These are phyloP conservation scores for Monochamus saltuarius DNA, from an alignment of 1,140 invertebrate genomes.

Conservation along the genomic window DNA sequence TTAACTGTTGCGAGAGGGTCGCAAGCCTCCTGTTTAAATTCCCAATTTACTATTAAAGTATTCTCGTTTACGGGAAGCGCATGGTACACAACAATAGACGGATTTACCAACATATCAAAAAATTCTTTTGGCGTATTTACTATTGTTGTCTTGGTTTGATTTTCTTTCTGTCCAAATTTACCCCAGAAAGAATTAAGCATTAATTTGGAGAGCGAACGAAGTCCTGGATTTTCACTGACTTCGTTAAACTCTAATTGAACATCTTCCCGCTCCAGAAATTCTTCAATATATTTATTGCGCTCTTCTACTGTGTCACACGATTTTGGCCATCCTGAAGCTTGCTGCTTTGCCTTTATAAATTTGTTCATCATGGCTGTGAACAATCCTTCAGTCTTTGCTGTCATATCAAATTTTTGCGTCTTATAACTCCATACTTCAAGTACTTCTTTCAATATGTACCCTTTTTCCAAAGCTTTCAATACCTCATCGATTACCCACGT, in stretches of 20 bases:
- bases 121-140: slow-evolving; percentile 11
- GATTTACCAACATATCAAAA: slow-evolving; percentile 14
- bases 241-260: slow-evolving; percentile 46
- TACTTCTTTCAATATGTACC: slow-evolving; percentile 42
- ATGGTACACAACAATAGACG: slow-evolving; percentile 8
- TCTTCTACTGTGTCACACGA: slow-evolving; percentile 38
- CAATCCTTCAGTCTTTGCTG: slow-evolving; percentile 35
- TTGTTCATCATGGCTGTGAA: slow-evolving; percentile 44
- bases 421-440: slow-evolving; percentile 51
- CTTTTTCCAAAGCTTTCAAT: slow-evolving; percentile 36
- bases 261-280: slow-evolving; percentile 46
- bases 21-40: too few relatives aligned
- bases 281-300: slow-evolving; percentile 45
- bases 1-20: too few relatives aligned
- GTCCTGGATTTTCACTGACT: slow-evolving; percentile 48
- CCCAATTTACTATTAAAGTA: slow-evolving; percentile 12
- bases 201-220: slow-evolving; percentile 44
- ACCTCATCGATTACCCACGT: slow-evolving; percentile 51
- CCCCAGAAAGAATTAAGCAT: slow-evolving; percentile 50
- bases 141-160: slow-evolving; percentile 17
- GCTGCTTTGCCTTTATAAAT: too few relatives aligned
- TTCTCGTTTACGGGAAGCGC: too few relatives aligned
- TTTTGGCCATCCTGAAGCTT: slow-evolving; percentile 45
- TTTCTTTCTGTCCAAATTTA: slow-evolving; percentile 30
- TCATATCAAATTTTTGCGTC: slow-evolving; percentile 23